A percentile compares a stretch with the other conserved stretches of the same genome.
These are phyloP conservation scores for Chelmon rostratus DNA, from an alignment of 2,797 vertebrate genomes.

Conservation along the genomic window DNA sequence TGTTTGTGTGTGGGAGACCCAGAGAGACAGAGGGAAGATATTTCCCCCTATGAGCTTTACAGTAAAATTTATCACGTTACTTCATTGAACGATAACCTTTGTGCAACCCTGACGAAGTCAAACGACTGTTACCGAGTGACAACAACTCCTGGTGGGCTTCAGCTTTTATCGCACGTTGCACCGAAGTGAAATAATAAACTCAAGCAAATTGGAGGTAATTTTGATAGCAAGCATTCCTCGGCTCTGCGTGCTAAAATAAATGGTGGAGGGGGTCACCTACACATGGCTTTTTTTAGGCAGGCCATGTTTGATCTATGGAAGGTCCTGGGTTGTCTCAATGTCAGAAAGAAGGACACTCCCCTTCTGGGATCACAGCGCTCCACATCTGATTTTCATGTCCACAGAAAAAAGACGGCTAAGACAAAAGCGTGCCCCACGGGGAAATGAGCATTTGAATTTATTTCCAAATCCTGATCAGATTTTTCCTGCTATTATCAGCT, in stretches of 20 bases:
- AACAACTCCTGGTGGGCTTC: slow-evolving; percentile 45
- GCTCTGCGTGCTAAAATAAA: slow-evolving; percentile 57
- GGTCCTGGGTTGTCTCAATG: slow-evolving; percentile 83
- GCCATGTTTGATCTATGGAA: slow-evolving; percentile 81
- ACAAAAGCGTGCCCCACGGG: slow-evolving; percentile 15
- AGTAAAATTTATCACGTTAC: slow-evolving; percentile 46
- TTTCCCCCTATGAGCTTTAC: slow-evolving; percentile 41
- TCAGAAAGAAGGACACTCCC: slow-evolving; percentile 76
- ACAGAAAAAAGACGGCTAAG: slow-evolving; percentile 37
- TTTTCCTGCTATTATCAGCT: slow-evolving; percentile 27
- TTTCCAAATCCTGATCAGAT: slow-evolving; percentile 39
- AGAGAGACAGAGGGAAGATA: slow-evolving; percentile 22
- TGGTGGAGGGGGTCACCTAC: slow-evolving; percentile 67
- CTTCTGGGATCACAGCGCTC: slow-evolving; percentile 60
- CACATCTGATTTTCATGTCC: slow-evolving; percentile 63
- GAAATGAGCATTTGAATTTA: slow-evolving; percentile 14
- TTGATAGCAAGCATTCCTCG: slow-evolving; percentile 58
- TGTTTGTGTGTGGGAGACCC: slow-evolving; percentile 19
- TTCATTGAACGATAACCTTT: slow-evolving; percentile 44
- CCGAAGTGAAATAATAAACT: slow-evolving; percentile 53
- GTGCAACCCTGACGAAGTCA: slow-evolving; percentile 45
- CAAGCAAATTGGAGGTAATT: slow-evolving; percentile 63
- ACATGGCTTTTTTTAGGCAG: slow-evolving; percentile 78
- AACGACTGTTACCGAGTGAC: slow-evolving; percentile 48
- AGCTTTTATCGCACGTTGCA: slow-evolving; percentile 46